Evolutionary conservation across 2,888 invertebrate species (phyloP), one percentile per base, ranked within the genome.

Genomic region (Argynnis bischoffii): DNA sequence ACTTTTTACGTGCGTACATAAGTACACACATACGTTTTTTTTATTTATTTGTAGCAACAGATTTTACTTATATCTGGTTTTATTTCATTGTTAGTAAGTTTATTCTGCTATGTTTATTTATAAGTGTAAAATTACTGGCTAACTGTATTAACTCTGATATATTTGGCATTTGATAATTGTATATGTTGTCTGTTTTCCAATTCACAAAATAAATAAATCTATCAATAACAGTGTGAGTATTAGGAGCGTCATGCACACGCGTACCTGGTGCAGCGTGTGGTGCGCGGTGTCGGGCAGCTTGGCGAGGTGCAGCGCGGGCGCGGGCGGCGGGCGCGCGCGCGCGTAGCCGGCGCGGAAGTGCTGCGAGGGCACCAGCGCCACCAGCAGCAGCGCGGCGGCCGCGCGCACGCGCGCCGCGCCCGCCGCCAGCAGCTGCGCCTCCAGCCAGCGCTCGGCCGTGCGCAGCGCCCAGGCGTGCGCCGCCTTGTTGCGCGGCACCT

Each of bases 381-480:
- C 97, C 72, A 99, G 92, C 68, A 99, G 94, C 81, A 96, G 95
- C 46, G 98, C 98, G 26, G 98, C 98, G 66, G 98, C 98, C 89
- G 92, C 83, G 0, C 98, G 94, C 66, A 98, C 98, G 47, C 98
- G 93, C 75, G 97, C 97, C 81, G 97, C 97, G 70, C 94, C 94
- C 78, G 98, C 97, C 8, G 96, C 97, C 69, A 98, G 94, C 69
- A 98, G 93, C 86, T 97, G 98, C 74, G 96, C 95, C 84, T 98
- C 98, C 66, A 98, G 94, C 98, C 98, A 98, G 31, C 95, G 96
- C 75, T 98, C 98, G 77, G 98, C 95, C n/a, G 97, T 97, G 77
- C 96, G 96, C n/a, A 98, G 92, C 15, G 98, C 97, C 97, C 98
- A 98, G 57, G 96, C 95, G 86, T 98, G 98, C 0, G 97, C 98